Evolutionary conservation across 2,113 vertebrate genomes (phyloP).

Genomic region (Aegotheles bennettii): DNA sequence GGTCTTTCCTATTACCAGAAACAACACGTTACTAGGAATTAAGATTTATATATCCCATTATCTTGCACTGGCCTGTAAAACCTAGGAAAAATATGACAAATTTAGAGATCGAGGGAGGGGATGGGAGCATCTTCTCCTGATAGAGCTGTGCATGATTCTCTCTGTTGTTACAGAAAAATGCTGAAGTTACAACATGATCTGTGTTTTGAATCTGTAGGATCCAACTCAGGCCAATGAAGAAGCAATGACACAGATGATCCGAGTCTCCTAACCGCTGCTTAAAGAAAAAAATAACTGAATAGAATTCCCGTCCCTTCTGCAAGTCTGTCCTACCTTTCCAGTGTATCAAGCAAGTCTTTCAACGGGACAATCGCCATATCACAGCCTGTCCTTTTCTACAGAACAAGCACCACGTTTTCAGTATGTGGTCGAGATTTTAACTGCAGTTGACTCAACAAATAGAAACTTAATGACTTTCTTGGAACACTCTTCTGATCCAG

Average conservation of each 20-base stretch:
- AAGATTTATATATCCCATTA: background rate
- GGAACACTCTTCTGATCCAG: background rate
- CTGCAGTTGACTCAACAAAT: conserved; percentile 18
- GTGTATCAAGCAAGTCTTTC: conserved; percentile 43
- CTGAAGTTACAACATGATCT: background rate
- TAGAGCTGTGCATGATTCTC: background rate
- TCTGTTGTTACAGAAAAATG: background rate
- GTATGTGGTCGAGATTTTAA: conserved; percentile 51
- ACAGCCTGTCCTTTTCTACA: conserved; percentile 64
- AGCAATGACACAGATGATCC: conserved; percentile 92
- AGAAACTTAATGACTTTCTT: conserved; percentile 16
- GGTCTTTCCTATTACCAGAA: background rate
- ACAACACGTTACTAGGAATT: background rate
- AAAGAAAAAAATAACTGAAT: background rate
- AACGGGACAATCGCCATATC: conserved; percentile 35
- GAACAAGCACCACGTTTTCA: conserved; percentile 52
- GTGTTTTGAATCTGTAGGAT: conserved; percentile 74
- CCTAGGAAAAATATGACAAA: background rate
- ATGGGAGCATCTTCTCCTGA: background rate
- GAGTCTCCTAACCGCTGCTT: conserved; percentile 83
- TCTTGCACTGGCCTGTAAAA: background rate
- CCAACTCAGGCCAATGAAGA: conserved; percentile 85
- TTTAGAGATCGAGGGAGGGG: background rate
- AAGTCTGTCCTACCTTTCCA: conserved; percentile 44
- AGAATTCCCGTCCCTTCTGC: conserved; percentile 25